Conservation (phyloP, 2,797 vertebrate species). For the Sardinella longiceps region DNA sequence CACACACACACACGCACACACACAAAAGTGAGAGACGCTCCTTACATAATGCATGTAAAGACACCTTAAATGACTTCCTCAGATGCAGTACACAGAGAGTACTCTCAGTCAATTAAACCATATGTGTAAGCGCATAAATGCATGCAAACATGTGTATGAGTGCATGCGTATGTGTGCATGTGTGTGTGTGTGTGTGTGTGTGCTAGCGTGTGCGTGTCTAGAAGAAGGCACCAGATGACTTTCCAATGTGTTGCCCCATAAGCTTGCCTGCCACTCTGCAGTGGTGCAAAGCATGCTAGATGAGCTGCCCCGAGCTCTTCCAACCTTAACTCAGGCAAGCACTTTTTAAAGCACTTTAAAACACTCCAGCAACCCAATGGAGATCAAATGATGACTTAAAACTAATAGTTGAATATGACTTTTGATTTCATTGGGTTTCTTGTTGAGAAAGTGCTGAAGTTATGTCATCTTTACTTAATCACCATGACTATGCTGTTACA, state of each 20-base stretch:
- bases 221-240: background rate
- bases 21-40: background rate
- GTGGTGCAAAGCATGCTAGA: background rate
- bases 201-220: background rate
- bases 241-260: background rate
- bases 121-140: background rate
- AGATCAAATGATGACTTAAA: background rate
- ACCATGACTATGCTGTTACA: background rate
- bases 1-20: too few species aligned
- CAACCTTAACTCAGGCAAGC: background rate
- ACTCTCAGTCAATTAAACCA: background rate
- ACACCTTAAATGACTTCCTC: background rate
- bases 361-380: background rate
- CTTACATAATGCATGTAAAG: background rate
- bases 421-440: background rate
- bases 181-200: background rate
- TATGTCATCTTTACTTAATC: conserved; percentile 2
- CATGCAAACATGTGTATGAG: background rate
- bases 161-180: background rate
- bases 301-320: background rate
- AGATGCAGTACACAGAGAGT: background rate
- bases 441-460: background rate
- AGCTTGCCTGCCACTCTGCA: background rate
- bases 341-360: background rate
- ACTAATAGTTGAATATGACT: background rate